Percentiles rank a stretch among this genome's conserved stretches.
Evolutionary conservation across 2,113 vertebrate genomes (phyloP).

Genomic region (Crotalus horridus): DNA sequence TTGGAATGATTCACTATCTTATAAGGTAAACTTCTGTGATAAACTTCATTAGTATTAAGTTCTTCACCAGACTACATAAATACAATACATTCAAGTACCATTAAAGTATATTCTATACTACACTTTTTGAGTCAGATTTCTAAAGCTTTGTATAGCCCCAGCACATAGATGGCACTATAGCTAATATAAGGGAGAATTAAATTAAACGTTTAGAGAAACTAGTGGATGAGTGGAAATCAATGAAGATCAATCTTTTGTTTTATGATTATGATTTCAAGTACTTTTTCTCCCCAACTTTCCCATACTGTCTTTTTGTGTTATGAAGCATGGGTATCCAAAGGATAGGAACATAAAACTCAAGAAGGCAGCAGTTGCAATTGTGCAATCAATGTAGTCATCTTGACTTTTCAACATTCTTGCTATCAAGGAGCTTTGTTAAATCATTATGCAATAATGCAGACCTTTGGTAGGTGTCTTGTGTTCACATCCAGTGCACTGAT

Average conservation of each 20-base stretch:
- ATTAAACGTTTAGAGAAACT: neutral
- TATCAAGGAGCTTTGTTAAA: neutral
- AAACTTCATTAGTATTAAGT: neutral
- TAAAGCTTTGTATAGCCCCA: neutral
- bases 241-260: neutral
- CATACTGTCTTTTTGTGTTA: neutral
- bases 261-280: neutral
- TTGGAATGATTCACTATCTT: neutral
- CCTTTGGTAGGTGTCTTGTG: neutral
- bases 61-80: neutral
- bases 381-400: neutral
- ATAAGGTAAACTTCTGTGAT: too few relatives aligned
- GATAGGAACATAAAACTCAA: neutral
- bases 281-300: neutral
- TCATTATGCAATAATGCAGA: neutral
- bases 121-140: neutral
- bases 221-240: neutral
- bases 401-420: neutral
- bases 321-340: neutral
- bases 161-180: neutral
- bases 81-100: neutral
- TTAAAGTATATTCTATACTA: neutral
- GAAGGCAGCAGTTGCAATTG: neutral
- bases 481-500: neutral
- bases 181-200: neutral